Conservation (phyloP, 2,113 vertebrate species). For the Caranx melampygus region DNA sequence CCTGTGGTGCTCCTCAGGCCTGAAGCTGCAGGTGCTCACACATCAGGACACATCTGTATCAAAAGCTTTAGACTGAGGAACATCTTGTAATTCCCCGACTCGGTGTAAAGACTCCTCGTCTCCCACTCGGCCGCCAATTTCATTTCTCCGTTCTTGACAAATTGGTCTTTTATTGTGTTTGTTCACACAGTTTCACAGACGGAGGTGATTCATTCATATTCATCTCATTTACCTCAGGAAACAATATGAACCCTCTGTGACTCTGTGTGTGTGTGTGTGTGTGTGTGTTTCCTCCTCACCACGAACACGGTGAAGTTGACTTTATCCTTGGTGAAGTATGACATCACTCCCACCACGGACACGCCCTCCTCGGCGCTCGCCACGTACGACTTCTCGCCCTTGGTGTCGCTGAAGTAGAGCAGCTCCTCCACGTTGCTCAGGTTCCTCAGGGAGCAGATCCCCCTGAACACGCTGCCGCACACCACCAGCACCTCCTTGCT, state of each 20-base stretch:
- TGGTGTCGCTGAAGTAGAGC: constrained; percentile 89
- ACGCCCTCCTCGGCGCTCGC: constrained; percentile 90
- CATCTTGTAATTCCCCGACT: not conserved
- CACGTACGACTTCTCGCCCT: constrained; percentile 95
- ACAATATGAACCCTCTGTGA: not conserved
- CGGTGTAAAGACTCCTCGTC: not conserved
- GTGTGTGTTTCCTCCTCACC: constrained; percentile 64
- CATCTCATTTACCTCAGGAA: not conserved
- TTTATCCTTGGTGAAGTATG: constrained; percentile 59
- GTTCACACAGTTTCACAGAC: not conserved
- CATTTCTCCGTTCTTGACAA: not conserved
- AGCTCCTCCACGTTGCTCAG: constrained; percentile 83
- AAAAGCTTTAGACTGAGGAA: too few relatives aligned
- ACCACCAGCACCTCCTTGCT: constrained; percentile 83
- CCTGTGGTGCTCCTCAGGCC: too few relatives aligned
- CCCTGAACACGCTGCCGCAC: constrained; percentile 94
- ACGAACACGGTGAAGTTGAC: constrained; percentile 84
- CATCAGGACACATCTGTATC: too few relatives aligned
- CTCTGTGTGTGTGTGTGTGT: constrained; percentile 13
- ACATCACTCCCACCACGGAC: constrained; percentile 92
- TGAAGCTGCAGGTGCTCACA: too few relatives aligned
- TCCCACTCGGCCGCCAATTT: not conserved
- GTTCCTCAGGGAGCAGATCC: constrained; percentile 91
- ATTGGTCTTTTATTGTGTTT: constrained; percentile 4
- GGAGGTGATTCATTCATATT: constrained; percentile 12